These are phyloP conservation scores for Apodemus speciosus DNA, from an alignment of 2,113 vertebrate genomes.

Conservation along the genomic window DNA sequence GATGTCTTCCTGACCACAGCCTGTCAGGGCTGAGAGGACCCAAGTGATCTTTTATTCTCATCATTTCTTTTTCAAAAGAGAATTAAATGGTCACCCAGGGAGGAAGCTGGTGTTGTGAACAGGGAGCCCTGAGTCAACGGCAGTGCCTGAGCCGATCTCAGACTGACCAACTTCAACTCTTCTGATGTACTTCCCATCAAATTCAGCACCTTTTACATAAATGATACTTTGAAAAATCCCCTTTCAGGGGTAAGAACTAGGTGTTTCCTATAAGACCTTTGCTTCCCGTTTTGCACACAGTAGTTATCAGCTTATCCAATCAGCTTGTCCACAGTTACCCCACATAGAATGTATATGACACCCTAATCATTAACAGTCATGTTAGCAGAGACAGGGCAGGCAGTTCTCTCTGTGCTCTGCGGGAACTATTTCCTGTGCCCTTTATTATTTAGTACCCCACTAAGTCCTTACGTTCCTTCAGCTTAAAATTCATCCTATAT, in stretches of 20 bases:
- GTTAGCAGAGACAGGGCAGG: background rate
- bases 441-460: background rate
- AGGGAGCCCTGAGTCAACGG: background rate
- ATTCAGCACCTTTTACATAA: background rate
- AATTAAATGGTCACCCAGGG: background rate
- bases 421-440: constrained; percentile 31
- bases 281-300: background rate
- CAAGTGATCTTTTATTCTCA: background rate
- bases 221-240: background rate
- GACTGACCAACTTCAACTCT: background rate
- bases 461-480: background rate
- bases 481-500: background rate
- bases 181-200: background rate
- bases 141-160: background rate
- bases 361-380: background rate
- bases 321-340: background rate
- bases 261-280: constrained; percentile 15
- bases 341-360: background rate
- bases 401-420: background rate
- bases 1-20: background rate
- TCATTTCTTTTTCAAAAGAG: background rate
- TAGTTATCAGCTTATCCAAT: background rate
- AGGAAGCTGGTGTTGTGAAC: background rate
- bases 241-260: background rate
- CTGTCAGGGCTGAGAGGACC: background rate